These are phyloP conservation scores for Stramonita haemastoma DNA, from an alignment of 2,888 invertebrate genomes.

Conservation along the genomic window DNA sequence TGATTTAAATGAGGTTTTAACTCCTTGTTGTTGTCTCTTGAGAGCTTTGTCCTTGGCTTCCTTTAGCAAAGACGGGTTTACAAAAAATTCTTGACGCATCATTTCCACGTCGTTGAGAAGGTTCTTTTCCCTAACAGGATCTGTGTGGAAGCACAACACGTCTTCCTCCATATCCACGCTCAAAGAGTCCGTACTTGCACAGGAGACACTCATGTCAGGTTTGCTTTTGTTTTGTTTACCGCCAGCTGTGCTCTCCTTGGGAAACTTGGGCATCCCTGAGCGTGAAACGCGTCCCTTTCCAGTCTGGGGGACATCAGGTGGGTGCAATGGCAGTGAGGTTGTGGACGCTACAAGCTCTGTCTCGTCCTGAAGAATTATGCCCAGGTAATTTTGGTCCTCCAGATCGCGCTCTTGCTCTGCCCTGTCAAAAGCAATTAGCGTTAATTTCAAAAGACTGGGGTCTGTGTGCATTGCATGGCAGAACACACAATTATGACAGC, in stretches of 20 bases:
- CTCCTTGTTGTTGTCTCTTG: background rate
- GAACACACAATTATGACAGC: no score
- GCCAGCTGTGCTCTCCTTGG: background rate
- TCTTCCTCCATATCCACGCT: background rate
- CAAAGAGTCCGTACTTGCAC: background rate
- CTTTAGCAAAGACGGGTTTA: background rate
- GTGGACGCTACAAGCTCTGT: slow-evolving; percentile 16
- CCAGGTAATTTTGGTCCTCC: background rate
- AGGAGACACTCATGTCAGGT: no score
- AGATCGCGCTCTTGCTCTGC: background rate
- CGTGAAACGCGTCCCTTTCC: background rate
- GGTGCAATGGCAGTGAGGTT: background rate
- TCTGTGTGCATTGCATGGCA: no score
- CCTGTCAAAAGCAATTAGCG: background rate
- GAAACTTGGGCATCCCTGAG: background rate
- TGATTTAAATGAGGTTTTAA: background rate
- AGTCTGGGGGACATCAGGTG: background rate
- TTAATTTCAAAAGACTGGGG: no score
- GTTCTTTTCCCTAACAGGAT: background rate
- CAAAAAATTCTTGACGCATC: background rate
- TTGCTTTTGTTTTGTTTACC: background rate
- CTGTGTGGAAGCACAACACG: background rate
- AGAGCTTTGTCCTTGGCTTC: background rate
- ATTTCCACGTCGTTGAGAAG: background rate
- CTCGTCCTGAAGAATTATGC: background rate